Evolutionary conservation across 1,140 invertebrate genomes (phyloP).

Genomic region (Probaryconus sp.): DNA sequence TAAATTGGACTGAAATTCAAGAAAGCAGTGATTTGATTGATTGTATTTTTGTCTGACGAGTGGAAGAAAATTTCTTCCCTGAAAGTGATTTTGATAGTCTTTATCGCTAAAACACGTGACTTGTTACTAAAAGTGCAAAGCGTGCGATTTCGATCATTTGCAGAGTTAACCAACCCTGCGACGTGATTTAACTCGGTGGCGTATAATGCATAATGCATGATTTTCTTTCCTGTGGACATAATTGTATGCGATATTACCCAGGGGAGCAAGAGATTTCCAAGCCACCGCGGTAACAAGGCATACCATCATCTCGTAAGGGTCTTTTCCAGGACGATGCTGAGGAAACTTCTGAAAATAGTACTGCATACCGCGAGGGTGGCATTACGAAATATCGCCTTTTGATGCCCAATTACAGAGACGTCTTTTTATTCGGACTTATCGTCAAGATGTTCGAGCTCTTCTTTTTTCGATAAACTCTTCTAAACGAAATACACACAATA

Average conservation of each 20-base stretch:
- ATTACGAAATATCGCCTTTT: slow-evolving; percentile 68
- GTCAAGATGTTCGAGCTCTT: slow-evolving; percentile 14
- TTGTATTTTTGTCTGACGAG: background rate
- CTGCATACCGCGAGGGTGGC: slow-evolving; percentile 59
- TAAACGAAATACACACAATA: background rate
- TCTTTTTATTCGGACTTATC: slow-evolving; percentile 55
- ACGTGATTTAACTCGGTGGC: slow-evolving; percentile 69
- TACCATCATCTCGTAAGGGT: slow-evolving; percentile 69
- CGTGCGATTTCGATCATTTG: slow-evolving; percentile 66
- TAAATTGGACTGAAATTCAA: no score
- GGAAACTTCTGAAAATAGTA: slow-evolving; percentile 23
- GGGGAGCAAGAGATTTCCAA: slow-evolving; percentile 66
- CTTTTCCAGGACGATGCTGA: slow-evolving; percentile 14
- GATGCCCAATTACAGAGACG: slow-evolving; percentile 71
- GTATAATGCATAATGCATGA: slow-evolving; percentile 74
- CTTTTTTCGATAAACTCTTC: slow-evolving; percentile 9
- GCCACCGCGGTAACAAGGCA: slow-evolving; percentile 73
- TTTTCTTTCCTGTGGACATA: slow-evolving; percentile 72
- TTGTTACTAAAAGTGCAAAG: slow-evolving; percentile 36
- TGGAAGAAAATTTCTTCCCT: background rate
- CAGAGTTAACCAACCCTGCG: slow-evolving; percentile 74
- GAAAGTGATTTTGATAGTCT: slow-evolving; percentile 12
- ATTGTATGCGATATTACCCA: slow-evolving; percentile 76
- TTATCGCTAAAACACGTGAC: slow-evolving; percentile 39
- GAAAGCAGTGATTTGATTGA: no score